Evolutionary conservation across 1,140 invertebrate species (phyloP).

Genomic region (Sitodiplosis mosellana): DNA sequence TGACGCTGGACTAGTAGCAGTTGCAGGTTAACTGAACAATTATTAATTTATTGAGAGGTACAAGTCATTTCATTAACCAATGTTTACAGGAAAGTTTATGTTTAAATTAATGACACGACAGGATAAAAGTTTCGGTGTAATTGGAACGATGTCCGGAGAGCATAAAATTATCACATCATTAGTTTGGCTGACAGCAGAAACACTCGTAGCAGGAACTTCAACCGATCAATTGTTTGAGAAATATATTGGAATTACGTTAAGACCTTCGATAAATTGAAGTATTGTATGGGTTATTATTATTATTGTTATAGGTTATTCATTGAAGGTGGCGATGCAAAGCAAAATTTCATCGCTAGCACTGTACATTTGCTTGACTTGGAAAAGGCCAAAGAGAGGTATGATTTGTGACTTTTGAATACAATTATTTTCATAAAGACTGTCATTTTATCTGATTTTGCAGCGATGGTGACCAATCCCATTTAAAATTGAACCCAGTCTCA

Average conservation of each 20-base stretch:
- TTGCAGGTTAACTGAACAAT: conserved; percentile 30
- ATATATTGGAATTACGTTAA: too few species aligned
- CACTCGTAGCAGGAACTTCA: conserved; percentile 47
- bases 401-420: too few species aligned
- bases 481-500: not conserved
- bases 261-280: too few species aligned
- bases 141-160: conserved; percentile 54
- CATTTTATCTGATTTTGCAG: not conserved
- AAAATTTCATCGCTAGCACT: conserved; percentile 31
- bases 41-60: not conserved
- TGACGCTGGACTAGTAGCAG: conserved; percentile 46
- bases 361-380: conserved; percentile 27
- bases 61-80: not conserved
- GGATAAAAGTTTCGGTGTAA: conserved; percentile 52
- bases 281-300: too few species aligned
- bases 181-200: conserved; percentile 44
- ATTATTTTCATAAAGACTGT: not conserved
- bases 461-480: not conserved
- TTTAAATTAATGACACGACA: conserved; percentile 51
- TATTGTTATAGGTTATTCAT: too few species aligned
- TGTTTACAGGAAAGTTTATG: conserved; percentile 28
- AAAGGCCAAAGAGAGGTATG: conserved; percentile 14
- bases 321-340: conserved; percentile 55
- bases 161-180: conserved; percentile 41
- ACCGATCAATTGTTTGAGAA: conserved; percentile 46